These are phyloP conservation scores for Hydractinia symbiolongicarpus DNA, from an alignment of 30 jellyfish, hydroid and myxozoan genomes.

Conservation along the genomic window DNA sequence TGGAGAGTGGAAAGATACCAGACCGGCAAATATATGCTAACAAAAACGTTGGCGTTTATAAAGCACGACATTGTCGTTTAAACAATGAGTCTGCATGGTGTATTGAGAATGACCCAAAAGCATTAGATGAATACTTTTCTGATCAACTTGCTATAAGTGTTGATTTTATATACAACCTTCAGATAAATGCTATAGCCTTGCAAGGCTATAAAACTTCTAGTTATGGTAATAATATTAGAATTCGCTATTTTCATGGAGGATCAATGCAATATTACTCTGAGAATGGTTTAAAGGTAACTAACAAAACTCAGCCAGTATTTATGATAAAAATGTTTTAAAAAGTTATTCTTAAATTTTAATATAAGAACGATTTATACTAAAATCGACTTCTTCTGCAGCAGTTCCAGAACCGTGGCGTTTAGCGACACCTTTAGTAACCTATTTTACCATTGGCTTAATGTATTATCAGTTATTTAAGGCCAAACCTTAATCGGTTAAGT, in stretches of 20 bases:
- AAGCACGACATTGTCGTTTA: slow-evolving; percentile 25
- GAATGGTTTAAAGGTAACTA: neutral
- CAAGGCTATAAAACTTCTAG: slow-evolving; percentile 17
- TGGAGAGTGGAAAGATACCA: slow-evolving; percentile 16
- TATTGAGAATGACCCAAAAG: neutral
- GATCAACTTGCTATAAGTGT: slow-evolving; percentile 13
- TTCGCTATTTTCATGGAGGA: slow-evolving; percentile 9
- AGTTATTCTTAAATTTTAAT: no score
- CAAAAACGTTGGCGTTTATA: slow-evolving; percentile 8
- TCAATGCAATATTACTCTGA: neutral
- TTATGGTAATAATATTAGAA: slow-evolving; percentile 6
- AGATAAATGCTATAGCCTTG: slow-evolving; percentile 24
- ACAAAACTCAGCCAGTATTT: neutral
- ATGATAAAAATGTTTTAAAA: neutral
- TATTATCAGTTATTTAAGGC: no score
- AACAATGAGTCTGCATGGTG: slow-evolving; percentile 35
- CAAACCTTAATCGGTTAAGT: no score
- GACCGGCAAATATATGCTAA: slow-evolving; percentile 5
- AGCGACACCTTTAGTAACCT: no score
- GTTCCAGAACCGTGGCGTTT: no score
- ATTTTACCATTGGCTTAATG: no score
- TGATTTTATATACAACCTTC: neutral
- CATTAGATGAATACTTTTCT: neutral
- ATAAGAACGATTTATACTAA: no score
- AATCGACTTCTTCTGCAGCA: no score